Evolutionary conservation across 1,140 invertebrate genomes (phyloP), one percentile per base, ranked within the genome.

Genomic region (Pectinophora gossypiella): DNA sequence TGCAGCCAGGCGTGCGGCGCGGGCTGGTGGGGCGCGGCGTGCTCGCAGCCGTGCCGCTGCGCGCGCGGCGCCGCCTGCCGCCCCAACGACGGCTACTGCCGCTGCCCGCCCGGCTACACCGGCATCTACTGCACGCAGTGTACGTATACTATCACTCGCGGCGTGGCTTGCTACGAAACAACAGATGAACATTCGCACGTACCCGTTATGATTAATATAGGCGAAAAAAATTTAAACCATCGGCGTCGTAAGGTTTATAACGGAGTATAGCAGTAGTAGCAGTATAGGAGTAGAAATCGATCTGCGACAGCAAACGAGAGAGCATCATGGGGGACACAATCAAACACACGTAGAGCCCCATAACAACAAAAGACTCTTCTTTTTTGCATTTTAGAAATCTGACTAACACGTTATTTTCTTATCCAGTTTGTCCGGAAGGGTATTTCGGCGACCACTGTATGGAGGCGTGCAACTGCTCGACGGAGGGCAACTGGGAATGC

Each of bases 371-470:
- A n/a, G n/a, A n/a, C n/a, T n/a, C n/a, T n/a, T n/a, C n/a, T n/a
- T n/a, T n/a, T n/a, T n/a, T n/a, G n/a, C n/a, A n/a, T n/a, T n/a
- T n/a, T n/a, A n/a, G n/a, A n/a, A n/a, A n/a, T n/a, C n/a, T n/a
- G n/a, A n/a, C n/a, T n/a, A n/a, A n/a, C n/a, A n/a, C n/a, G n/a
- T n/a, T n/a, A n/a, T n/a, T 3, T 32, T 32, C 2, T 32, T 51
- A 22, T 35, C 10, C 72, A 95, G 95, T 95, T 56, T 98, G 96
- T 65, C 95, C 95, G 0, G 95, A 96, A 74, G 96, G 96, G 44
- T 97, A 95, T 78, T 97, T 92, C 81, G 96, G 96, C 15, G 93
- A 95, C 54, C 94, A 96, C 72, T 98, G 96, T 72, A 95, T 96
- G 91, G 83, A 91, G 48, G 85, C 91, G 0, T 97, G 95, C 71